A percentile compares a stretch with the other conserved stretches of the same genome.
Conservation (phyloP, 2,888 invertebrate genomes). For the Acrobasis consociella region DNA sequence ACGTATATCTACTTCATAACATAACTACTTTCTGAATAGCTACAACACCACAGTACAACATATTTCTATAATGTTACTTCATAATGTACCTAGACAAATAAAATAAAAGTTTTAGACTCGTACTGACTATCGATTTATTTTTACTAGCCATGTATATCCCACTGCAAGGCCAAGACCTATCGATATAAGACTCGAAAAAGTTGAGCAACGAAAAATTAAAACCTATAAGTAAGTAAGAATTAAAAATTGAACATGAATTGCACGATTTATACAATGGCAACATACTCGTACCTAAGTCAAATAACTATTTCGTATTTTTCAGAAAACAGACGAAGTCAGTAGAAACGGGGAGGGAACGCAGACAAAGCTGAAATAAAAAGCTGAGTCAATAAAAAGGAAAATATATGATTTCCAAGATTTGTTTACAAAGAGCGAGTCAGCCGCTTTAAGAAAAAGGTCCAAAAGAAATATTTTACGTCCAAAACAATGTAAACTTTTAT, state of each 20-base stretch:
- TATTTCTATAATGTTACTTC: background rate
- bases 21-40: background rate
- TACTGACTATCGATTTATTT: too few species aligned
- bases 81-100: background rate
- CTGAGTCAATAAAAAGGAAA: background rate
- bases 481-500: conserved; percentile 42
- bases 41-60: too few species aligned
- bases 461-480: conserved; percentile 24
- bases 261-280: background rate
- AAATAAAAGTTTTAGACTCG: background rate
- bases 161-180: too few species aligned
- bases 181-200: background rate
- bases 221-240: background rate
- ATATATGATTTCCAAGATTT: too few species aligned
- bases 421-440: background rate
- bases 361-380: background rate
- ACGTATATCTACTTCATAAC: background rate
- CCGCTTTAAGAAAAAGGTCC: background rate
- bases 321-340: background rate
- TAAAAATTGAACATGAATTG: background rate
- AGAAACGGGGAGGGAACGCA: background rate
- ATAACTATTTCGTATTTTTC: background rate
- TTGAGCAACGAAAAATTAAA: background rate
- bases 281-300: too few species aligned
- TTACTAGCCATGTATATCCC: too few species aligned